Base-by-base conservation (phyloP, 2,888 invertebrate species). In the Falcaria lacertinaria region DNA sequence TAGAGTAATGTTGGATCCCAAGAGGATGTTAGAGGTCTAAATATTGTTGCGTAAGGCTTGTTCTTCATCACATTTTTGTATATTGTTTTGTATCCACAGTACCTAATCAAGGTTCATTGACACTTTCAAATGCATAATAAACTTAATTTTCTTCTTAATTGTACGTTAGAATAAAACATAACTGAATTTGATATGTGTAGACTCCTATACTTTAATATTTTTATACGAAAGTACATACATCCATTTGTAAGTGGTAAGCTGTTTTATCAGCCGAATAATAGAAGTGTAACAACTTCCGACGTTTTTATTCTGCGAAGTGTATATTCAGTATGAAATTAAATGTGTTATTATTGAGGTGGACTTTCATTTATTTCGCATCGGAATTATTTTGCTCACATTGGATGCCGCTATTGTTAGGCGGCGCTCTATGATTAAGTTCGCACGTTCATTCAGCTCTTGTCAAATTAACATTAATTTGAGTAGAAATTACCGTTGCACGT, bases 401-500 rank as follows among this genome's bases (percentile, higher is more conserved):
- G 43, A 48, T 54, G 52, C 48, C 61, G 66, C 69, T 63, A 68
- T 74, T 78, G 76, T 74, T 65, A 66, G 51, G 44, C 54, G 58
- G 47, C 54, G 51, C 54, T 59, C 57, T 74, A 70, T 80, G 74
- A 83, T 80, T 75, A 74, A 69, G 77, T 78, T 76, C 66, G 76
- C 72, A 67, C 66, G 71, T 74, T 62, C 63, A 73, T 79, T 66
- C 67, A 54, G 51, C 60, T 39, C 64, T 68, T 74, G 72, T 77
- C 82, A 77, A 77, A 78, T 81, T 80, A 81, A 73, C 69, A 76
- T 77, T 74, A 65, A 81, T 83, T 76, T 74, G 68, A 58, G 64
- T 65, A 69, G 63, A 62, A 61, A 66, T 67, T 58, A 74, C 74
- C 69, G 81, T 77, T 74, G 71, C 48, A 51, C 45, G 66, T 76